Evolutionary conservation across 2,113 vertebrate genomes (phyloP).

Genomic region (Tenebrosternarchus preto): DNA sequence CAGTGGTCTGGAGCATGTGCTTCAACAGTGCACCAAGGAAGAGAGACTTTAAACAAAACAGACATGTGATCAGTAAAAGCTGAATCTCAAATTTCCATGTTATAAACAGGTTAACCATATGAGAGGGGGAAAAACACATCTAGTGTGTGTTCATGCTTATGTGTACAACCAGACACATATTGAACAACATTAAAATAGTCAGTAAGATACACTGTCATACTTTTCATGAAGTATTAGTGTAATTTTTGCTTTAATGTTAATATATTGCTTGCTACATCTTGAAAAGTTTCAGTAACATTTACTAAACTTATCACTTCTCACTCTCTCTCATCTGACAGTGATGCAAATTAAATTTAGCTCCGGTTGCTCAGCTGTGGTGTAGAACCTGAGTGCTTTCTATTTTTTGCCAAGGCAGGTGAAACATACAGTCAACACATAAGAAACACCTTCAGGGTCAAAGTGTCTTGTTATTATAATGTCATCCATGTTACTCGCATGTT

Average conservation of each 20-base stretch:
- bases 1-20: too few relatives aligned
- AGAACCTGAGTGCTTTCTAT: neutral
- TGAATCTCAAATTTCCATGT: too few relatives aligned
- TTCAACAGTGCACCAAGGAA: too few relatives aligned
- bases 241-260: slow-evolving; percentile 36
- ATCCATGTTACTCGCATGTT: neutral
- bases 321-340: neutral
- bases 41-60: too few relatives aligned
- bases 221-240: neutral
- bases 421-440: neutral
- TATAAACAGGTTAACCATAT: too few relatives aligned
- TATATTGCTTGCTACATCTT: slow-evolving; percentile 22
- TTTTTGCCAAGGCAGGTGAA: neutral
- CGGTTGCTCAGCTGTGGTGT: neutral
- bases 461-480: neutral
- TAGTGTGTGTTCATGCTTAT: too few relatives aligned
- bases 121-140: too few relatives aligned
- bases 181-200: too few relatives aligned
- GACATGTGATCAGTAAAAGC: too few relatives aligned
- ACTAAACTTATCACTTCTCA: too few relatives aligned
- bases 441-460: neutral
- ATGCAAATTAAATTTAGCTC: slow-evolving; percentile 7
- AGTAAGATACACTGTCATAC: neutral
- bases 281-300: too few relatives aligned
- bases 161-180: too few relatives aligned